These are phyloP conservation scores for Eurystomus gularis DNA, from an alignment of 2,113 vertebrate genomes.

Conservation along the genomic window DNA sequence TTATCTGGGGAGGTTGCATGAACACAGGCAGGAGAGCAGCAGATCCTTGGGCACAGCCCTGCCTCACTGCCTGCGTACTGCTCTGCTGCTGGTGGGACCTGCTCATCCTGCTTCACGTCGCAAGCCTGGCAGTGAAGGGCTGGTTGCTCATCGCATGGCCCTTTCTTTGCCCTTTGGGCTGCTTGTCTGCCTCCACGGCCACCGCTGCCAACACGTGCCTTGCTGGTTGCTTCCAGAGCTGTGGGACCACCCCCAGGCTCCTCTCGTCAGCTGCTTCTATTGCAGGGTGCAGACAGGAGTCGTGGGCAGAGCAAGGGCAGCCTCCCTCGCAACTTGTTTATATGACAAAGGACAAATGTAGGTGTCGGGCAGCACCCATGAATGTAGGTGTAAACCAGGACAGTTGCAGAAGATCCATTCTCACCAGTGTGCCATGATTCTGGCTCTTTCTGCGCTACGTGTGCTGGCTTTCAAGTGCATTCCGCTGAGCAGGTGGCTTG, in stretches of 20 bases:
- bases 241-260: rapidly evolving
- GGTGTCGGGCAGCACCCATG: not conserved
- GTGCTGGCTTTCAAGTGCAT: not conserved
- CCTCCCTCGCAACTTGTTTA: not conserved
- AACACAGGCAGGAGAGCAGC: not conserved
- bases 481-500: not conserved
- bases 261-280: not conserved
- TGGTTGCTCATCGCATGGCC: not conserved
- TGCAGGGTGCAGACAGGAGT: not conserved
- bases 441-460: rapidly evolving
- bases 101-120: not conserved
- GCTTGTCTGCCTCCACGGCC: rapidly evolving
- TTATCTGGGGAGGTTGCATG: not conserved
- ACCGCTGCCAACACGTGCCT: not conserved
- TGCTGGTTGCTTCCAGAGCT: not conserved
- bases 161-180: not conserved
- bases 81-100: not conserved
- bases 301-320: not conserved
- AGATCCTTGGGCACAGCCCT: rapidly evolving
- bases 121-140: not conserved
- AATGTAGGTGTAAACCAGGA: too few relatives aligned
- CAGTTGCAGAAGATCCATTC: not conserved
- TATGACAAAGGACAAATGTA: not conserved
- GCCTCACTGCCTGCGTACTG: too few relatives aligned
- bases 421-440: rapidly evolving